Evolutionary conservation across 2,113 vertebrate species (phyloP).

Genomic region (Pterocles orientalis): DNA sequence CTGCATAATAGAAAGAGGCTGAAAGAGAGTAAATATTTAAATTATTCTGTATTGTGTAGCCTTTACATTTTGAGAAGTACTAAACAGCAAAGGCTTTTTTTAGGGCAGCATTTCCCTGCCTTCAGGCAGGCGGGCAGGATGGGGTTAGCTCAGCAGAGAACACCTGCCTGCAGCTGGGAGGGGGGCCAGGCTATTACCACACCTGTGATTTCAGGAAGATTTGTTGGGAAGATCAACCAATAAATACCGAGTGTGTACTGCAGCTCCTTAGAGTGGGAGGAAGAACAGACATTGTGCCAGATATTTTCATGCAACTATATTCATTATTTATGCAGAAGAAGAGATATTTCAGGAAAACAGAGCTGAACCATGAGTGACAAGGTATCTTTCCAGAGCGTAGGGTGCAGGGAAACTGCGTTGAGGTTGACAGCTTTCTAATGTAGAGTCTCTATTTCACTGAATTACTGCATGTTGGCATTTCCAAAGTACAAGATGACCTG

Average conservation of each 20-base stretch:
- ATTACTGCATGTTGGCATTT: constrained; percentile 74
- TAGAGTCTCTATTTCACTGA: constrained; percentile 70
- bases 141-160: background rate
- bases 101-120: background rate
- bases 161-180: constrained; percentile 9
- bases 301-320: constrained; percentile 57
- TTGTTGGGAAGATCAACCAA: constrained; percentile 18
- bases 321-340: constrained; percentile 78
- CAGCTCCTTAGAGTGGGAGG: constrained; percentile 46
- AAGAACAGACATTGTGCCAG: constrained; percentile 54
- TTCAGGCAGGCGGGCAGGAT: background rate
- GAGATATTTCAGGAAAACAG: constrained; percentile 76
- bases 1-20: background rate
- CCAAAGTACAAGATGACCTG: constrained; percentile 77
- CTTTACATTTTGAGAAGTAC: background rate
- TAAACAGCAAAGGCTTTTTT: background rate
- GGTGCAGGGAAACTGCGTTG: constrained; percentile 71
- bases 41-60: background rate
- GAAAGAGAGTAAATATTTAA: background rate
- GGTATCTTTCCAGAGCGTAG: constrained; percentile 54
- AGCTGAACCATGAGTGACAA: constrained; percentile 74
- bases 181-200: background rate
- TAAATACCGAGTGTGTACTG: constrained; percentile 36
- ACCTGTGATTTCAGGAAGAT: constrained; percentile 52
- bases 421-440: constrained; percentile 76